Conservation (phyloP, 2,888 invertebrate genomes). For the Erannis defoliaria region DNA sequence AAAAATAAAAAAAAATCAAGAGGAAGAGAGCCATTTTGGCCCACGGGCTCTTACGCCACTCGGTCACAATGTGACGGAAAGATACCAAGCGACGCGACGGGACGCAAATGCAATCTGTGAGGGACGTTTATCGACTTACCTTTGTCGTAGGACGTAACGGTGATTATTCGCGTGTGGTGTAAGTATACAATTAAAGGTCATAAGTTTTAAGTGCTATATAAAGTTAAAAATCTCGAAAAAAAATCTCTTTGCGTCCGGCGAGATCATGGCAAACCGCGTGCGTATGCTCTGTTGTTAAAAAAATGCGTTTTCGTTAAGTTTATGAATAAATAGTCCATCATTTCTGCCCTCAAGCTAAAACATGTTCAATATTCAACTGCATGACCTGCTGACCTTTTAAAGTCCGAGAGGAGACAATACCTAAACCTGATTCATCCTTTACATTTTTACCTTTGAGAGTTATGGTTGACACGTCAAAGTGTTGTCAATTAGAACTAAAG, state of each 20-base stretch:
- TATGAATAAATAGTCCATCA: too few species aligned
- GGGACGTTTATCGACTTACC: not conserved
- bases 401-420: slow-evolving; percentile 4
- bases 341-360: not conserved
- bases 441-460: not conserved
- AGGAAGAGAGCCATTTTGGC: slow-evolving; percentile 41
- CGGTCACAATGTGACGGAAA: slow-evolving; percentile 14
- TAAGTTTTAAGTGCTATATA: not conserved
- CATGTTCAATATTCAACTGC: too few species aligned
- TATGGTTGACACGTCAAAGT: slow-evolving; percentile 1
- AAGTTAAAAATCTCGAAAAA: too few species aligned
- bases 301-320: too few species aligned
- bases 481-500: too few species aligned
- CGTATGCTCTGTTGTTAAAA: too few species aligned
- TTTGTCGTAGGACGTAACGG: not conserved
- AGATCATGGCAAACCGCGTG: too few species aligned
- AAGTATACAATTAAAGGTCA: not conserved
- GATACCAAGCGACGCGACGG: not conserved
- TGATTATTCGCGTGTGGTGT: slow-evolving; percentile 1
- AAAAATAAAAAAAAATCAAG: too few species aligned
- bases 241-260: too few species aligned
- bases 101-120: not conserved
- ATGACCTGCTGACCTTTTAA: slow-evolving; percentile 6
- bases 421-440: slow-evolving; percentile 5
- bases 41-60: slow-evolving; percentile 19